phyloP scores from a whole-genome alignment of 2,888 invertebrate species.

The Acrobasis repandana region DNA sequence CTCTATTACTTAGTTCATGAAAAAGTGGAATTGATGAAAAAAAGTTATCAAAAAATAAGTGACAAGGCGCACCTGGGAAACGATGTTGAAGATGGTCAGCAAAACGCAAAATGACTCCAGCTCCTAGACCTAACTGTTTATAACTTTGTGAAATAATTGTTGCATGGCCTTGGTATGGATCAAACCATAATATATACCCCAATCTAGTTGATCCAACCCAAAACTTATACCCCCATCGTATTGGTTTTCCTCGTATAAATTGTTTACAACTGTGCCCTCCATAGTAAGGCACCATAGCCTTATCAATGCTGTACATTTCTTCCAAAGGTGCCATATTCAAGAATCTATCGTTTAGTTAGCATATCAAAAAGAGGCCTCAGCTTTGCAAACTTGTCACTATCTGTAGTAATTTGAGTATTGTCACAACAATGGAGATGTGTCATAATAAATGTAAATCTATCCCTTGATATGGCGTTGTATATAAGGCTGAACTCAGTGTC shows the following conservation, averaged over 20 bases:
- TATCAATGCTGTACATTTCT: slow-evolving; percentile 22
- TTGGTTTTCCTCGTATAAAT: slow-evolving; percentile 24
- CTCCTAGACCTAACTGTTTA: slow-evolving; percentile 20
- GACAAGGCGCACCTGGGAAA: neutral
- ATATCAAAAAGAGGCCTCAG: slow-evolving; percentile 19
- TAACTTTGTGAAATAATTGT: slow-evolving; percentile 2
- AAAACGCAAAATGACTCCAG: no score
- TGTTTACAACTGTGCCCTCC: no score
- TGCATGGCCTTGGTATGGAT: slow-evolving; percentile 24
- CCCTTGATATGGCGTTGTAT: neutral
- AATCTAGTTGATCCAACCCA: slow-evolving; percentile 26
- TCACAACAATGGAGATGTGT: neutral
- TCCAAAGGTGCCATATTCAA: slow-evolving; percentile 19
- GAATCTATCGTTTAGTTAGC: slow-evolving; percentile 13
- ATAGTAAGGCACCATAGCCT: no score
- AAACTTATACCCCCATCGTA: slow-evolving; percentile 23
- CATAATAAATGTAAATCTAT: neutral
- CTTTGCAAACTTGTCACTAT: slow-evolving; percentile 20
- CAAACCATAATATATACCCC: slow-evolving; percentile 24
- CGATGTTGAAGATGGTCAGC: neutral
- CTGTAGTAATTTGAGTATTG: neutral
- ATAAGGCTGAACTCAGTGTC: neutral
- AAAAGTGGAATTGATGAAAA: neutral
- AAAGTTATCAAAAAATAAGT: slow-evolving; percentile 14
- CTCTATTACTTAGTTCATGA: no score